Conservation (phyloP, 2,888 invertebrate species). For the Rhodophaea formosa region DNA sequence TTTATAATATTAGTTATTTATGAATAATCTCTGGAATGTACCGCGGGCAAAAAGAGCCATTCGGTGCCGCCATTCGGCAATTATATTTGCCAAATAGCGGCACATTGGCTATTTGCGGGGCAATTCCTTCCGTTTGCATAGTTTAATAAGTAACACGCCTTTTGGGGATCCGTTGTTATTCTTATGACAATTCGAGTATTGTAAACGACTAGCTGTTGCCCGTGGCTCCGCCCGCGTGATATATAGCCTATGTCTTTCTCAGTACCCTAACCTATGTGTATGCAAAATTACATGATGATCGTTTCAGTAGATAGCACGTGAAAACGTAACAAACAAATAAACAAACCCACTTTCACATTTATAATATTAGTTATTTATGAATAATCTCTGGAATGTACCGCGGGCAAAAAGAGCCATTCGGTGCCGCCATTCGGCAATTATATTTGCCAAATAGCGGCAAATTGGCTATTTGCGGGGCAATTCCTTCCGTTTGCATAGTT, state of each 20-base stretch:
- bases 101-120: constrained; percentile 66
- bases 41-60: constrained; percentile 57
- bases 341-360: too few relatives aligned
- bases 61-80: constrained; percentile 52
- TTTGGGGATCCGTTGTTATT: constrained; percentile 10
- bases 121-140: constrained; percentile 63
- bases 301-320: too few relatives aligned
- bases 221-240: too few relatives aligned
- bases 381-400: constrained; percentile 62
- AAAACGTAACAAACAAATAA: too few relatives aligned
- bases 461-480: constrained; percentile 65
- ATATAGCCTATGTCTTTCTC: too few relatives aligned
- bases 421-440: constrained; percentile 56
- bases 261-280: too few relatives aligned
- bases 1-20: too few relatives aligned
- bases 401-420: constrained; percentile 58
- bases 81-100: constrained; percentile 67
- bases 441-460: constrained; percentile 67
- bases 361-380: too few relatives aligned
- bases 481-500: constrained; percentile 63
- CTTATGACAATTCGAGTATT: neutral
- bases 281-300: too few relatives aligned
- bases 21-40: constrained; percentile 63
- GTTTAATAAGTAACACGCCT: constrained; percentile 40
- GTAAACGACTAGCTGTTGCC: too few relatives aligned